Percentiles rank a stretch among this genome's conserved stretches.
These are phyloP conservation scores for Drosophila varians DNA, from an alignment of 1,140 invertebrate species.

Conservation along the genomic window DNA sequence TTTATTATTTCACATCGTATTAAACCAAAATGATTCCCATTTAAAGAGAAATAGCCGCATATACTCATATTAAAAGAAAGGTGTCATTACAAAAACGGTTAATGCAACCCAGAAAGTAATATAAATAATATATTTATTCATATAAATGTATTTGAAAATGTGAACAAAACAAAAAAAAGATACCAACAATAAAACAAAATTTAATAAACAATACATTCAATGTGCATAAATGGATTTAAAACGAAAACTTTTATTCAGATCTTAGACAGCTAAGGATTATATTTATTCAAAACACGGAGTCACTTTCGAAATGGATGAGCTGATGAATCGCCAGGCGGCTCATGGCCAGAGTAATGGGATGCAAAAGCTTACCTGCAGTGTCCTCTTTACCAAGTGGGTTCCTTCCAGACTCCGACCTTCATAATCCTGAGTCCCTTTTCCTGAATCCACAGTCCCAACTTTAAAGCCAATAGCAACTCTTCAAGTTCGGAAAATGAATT, in stretches of 20 bases:
- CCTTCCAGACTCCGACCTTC: no score
- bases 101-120: slow-evolving; percentile 59
- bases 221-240: neutral
- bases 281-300: neutral
- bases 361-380: slow-evolving; percentile 48
- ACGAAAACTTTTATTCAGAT: no score
- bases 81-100: slow-evolving; percentile 52
- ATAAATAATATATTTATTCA: slow-evolving; percentile 80
- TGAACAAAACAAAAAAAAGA: slow-evolving; percentile 67
- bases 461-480: neutral
- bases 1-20: slow-evolving; percentile 53
- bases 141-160: slow-evolving; percentile 82
- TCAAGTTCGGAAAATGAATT: slow-evolving; percentile 6
- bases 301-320: slow-evolving; percentile 42
- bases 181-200: slow-evolving; percentile 79
- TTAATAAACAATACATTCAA: slow-evolving; percentile 64
- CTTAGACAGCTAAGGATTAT: no score
- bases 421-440: no score
- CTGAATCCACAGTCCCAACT: slow-evolving; percentile 13
- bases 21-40: slow-evolving; percentile 26
- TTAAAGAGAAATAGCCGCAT: slow-evolving; percentile 64
- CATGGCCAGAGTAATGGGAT: neutral
- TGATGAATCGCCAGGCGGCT: slow-evolving; percentile 22
- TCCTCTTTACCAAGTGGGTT: slow-evolving; percentile 47
- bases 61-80: slow-evolving; percentile 57